Conservation (phyloP, 2,797 vertebrate genomes). For the Malurus splendens region DNA sequence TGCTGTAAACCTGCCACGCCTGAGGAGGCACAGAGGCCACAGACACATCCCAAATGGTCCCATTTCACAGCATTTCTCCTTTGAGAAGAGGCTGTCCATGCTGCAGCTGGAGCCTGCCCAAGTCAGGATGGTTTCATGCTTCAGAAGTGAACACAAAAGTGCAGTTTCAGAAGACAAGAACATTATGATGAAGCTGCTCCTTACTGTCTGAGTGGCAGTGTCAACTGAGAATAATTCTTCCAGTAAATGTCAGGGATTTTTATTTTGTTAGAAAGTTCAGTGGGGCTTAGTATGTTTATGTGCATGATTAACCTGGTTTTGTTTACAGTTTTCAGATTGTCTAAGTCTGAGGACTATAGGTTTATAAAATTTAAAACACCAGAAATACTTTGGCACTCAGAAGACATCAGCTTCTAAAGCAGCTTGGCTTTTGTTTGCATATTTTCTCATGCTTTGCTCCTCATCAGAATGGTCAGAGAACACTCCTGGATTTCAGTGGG, state of each 20-base stretch:
- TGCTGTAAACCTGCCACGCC: background rate
- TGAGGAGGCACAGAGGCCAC: background rate
- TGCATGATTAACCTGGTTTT: background rate
- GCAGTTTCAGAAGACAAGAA: background rate
- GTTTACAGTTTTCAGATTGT: background rate
- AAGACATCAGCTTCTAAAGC: background rate
- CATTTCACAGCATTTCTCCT: constrained; percentile 5
- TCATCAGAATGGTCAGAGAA: background rate
- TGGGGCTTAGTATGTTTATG: background rate
- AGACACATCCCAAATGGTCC: background rate
- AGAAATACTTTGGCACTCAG: background rate
- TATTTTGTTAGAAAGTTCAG: background rate
- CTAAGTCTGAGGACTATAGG: background rate
- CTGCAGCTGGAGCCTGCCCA: background rate
- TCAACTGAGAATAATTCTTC: constrained; percentile 2
- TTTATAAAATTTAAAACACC: background rate
- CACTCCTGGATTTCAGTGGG: background rate
- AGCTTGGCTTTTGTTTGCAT: background rate
- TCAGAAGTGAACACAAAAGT: background rate
- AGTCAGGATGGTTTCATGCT: background rate
- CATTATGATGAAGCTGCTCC: background rate
- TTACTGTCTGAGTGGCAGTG: background rate
- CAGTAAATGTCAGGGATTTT: background rate
- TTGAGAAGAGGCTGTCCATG: background rate
- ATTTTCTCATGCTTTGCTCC: background rate